These are phyloP conservation scores for Ectropis grisescens DNA, from an alignment of 1,140 invertebrate species.

Conservation along the genomic window DNA sequence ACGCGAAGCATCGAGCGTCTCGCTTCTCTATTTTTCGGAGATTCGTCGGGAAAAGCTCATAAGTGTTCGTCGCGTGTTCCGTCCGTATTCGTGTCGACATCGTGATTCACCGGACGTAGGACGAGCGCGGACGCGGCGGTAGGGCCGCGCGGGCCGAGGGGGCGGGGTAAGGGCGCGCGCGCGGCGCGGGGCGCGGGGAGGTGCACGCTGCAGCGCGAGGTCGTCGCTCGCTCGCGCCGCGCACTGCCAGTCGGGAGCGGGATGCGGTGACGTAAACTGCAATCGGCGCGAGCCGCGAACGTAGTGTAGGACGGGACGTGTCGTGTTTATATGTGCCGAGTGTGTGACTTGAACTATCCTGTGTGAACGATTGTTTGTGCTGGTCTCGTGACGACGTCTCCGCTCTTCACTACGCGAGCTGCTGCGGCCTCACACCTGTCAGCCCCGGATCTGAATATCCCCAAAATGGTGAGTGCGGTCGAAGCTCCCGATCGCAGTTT, in stretches of 20 bases:
- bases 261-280: constrained; percentile 69
- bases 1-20: too few relatives aligned
- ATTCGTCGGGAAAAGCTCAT: too few relatives aligned
- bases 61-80: too few relatives aligned
- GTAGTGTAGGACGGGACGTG: constrained; percentile 65
- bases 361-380: constrained; percentile 50
- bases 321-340: constrained; percentile 47
- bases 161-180: constrained; percentile 16
- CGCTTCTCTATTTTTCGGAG: too few relatives aligned
- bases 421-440: constrained; percentile 29
- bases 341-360: constrained; percentile 42
- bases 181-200: constrained; percentile 39
- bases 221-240: constrained; percentile 59
- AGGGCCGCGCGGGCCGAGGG: constrained; percentile 19
- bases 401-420: constrained; percentile 59
- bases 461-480: constrained; percentile 69
- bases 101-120: constrained; percentile 63
- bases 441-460: constrained; percentile 40
- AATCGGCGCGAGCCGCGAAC: constrained; percentile 59
- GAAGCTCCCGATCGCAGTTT: constrained; percentile 61
- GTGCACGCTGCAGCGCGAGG: constrained; percentile 63
- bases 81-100: too few relatives aligned
- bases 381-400: constrained; percentile 41
- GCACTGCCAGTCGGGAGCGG: constrained; percentile 62
- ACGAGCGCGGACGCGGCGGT: constrained; percentile 25